These are phyloP conservation scores for Leucophenga maculata DNA, from an alignment of 2,888 invertebrate species.

Conservation along the genomic window DNA sequence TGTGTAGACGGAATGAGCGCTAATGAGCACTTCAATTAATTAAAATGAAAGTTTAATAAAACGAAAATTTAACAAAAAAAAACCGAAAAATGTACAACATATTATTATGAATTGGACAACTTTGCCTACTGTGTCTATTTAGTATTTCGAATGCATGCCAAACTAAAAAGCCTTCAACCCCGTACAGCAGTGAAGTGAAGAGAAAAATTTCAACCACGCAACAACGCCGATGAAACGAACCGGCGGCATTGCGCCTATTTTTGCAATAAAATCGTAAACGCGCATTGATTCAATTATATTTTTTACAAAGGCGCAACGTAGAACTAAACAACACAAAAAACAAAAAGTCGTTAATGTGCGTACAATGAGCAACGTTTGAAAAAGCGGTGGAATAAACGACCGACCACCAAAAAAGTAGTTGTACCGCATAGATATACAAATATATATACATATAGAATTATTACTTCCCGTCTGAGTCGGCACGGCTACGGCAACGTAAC, in stretches of 20 bases:
- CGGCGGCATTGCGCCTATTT: background rate
- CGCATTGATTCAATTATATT: background rate
- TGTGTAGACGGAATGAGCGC: no score
- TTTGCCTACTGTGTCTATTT: no score
- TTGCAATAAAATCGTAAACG: background rate
- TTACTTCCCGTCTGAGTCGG: slow-evolving; percentile 2
- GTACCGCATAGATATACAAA: background rate
- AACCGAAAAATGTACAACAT: no score
- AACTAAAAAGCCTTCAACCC: no score
- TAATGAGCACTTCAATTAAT: no score
- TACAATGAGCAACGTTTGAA: background rate
- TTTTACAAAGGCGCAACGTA: background rate
- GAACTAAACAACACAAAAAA: no score
- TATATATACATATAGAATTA: slow-evolving; percentile 5
- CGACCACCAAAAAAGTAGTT: slow-evolving; percentile 4
- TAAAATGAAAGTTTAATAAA: no score
- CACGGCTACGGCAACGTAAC: background rate
- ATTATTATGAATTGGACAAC: no score
- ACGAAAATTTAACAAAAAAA: no score
- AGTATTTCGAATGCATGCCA: no score
- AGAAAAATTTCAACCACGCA: no score
- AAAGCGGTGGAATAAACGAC: slow-evolving; percentile 38
- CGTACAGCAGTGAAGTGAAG: no score
- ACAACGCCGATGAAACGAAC: background rate
- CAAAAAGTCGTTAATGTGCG: background rate